Percentiles rank a stretch among this genome's conserved stretches.
Evolutionary conservation across 2,797 vertebrate species (phyloP).

Genomic region (Coregonus sp.): DNA sequence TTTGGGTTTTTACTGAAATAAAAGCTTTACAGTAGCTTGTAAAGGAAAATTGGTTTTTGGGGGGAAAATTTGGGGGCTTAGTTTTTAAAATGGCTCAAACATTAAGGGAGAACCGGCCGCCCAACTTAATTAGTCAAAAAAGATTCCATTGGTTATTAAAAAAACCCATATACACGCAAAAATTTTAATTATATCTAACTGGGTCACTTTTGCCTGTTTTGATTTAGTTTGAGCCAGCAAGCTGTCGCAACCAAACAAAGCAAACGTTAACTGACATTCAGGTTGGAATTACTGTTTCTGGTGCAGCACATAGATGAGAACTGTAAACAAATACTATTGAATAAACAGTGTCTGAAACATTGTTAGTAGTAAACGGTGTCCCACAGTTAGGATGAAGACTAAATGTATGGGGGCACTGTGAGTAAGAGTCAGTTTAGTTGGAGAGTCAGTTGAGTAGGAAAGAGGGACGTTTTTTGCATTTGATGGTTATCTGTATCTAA

Average conservation of each 20-base stretch:
- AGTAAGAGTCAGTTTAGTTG: not conserved
- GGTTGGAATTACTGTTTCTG: constrained; percentile 48
- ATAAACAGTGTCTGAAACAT: not conserved
- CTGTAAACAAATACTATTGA: constrained; percentile 23
- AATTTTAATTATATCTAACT: not conserved
- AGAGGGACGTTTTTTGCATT: not conserved
- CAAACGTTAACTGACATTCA: constrained; percentile 17
- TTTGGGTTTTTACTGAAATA: no score
- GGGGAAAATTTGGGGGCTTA: no score
- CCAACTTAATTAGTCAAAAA: not conserved
- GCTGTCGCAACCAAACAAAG: not conserved
- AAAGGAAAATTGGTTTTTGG: no score
- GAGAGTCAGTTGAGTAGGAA: not conserved
- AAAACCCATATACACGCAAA: no score
- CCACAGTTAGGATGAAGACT: not conserved
- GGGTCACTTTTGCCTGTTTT: not conserved
- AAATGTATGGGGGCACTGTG: not conserved
- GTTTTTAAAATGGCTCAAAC: no score
- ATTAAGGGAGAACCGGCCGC: not conserved
- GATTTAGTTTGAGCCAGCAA: not conserved
- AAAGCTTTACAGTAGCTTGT: no score
- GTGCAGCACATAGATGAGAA: constrained; percentile 34
- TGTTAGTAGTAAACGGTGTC: not conserved
- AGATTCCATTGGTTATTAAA: not conserved
- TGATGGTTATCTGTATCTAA: no score